Conservation (phyloP, 2,797 vertebrate species). For the Staurois parvus region DNA sequence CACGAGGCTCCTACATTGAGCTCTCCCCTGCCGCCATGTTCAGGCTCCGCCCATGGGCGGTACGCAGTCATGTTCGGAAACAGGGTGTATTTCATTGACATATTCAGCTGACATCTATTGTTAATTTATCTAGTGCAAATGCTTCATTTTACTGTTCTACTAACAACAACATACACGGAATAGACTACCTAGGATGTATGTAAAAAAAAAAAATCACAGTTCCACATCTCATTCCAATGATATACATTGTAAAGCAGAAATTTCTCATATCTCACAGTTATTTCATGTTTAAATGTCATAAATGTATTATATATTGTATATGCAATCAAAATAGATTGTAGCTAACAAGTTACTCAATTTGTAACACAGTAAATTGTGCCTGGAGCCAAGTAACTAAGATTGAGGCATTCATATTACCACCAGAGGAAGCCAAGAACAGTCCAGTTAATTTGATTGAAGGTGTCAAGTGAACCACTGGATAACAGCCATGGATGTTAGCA, state of each 20-base stretch:
- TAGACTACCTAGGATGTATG: too few species aligned
- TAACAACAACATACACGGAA: too few species aligned
- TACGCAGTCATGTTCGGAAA: too few species aligned
- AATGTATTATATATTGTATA: background rate
- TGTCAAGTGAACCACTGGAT: slow-evolving; percentile 74
- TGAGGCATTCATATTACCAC: background rate
- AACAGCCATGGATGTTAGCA: slow-evolving; percentile 74
- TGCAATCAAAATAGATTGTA: background rate
- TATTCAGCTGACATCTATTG: too few species aligned
- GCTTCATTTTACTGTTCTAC: too few species aligned
- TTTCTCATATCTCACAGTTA: background rate
- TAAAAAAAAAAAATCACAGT: too few species aligned
- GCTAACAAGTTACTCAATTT: background rate
- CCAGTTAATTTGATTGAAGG: slow-evolving; percentile 54
- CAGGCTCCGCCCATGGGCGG: too few species aligned
- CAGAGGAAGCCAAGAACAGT: slow-evolving; percentile 22
- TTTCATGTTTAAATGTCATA: background rate
- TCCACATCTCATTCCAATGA: background rate
- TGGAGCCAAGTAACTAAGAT: slow-evolving; percentile 4
- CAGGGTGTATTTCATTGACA: too few species aligned
- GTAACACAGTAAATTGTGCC: background rate
- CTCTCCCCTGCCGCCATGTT: too few species aligned
- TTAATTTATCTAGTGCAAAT: too few species aligned
- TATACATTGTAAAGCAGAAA: background rate
- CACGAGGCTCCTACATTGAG: too few species aligned